Evolutionary conservation across 2,888 invertebrate species (phyloP).

Genomic region (Seira ritae): DNA sequence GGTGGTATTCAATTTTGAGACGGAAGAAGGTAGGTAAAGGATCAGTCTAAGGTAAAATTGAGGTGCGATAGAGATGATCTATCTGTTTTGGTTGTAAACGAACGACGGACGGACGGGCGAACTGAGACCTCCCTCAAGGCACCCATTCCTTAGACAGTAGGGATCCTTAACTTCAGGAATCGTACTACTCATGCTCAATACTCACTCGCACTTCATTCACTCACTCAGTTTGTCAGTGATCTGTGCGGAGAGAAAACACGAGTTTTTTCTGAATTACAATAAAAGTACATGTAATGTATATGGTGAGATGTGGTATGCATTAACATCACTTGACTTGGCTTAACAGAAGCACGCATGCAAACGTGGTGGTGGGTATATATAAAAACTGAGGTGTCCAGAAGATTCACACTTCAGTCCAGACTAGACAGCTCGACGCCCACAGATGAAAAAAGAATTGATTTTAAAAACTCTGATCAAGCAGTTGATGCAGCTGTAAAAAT

Average conservation of each 20-base stretch:
- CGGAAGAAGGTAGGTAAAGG: conserved; percentile 56
- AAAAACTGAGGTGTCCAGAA: conserved; percentile 52
- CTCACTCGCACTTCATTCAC: conserved; percentile 43
- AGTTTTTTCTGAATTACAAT: too few species aligned
- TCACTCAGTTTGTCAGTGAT: too few species aligned
- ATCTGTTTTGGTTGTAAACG: conserved; percentile 53
- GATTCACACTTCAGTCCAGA: conserved; percentile 59
- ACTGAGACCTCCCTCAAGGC: conserved; percentile 70
- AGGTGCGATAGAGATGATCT: conserved; percentile 46
- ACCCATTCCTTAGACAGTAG: conserved; percentile 71
- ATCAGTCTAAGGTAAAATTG: conserved; percentile 27
- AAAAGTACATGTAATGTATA: too few species aligned
- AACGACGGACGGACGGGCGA: conserved; percentile 38
- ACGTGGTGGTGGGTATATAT: conserved; percentile 32
- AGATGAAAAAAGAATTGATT: too few species aligned
- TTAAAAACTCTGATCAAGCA: conserved; percentile 41
- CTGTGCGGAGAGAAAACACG: conserved; percentile 43
- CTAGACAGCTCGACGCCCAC: conserved; percentile 68
- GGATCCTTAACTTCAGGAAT: conserved; percentile 63
- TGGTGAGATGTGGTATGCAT: too few species aligned
- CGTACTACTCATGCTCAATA: too few species aligned
- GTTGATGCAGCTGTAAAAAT: too few species aligned
- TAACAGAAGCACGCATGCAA: conserved; percentile 5
- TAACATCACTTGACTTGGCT: too few species aligned
- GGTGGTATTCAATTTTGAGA: too few species aligned